phyloP scores from a whole-genome alignment of 2,888 invertebrate genomes.

The Eupithecia subfuscata region DNA sequence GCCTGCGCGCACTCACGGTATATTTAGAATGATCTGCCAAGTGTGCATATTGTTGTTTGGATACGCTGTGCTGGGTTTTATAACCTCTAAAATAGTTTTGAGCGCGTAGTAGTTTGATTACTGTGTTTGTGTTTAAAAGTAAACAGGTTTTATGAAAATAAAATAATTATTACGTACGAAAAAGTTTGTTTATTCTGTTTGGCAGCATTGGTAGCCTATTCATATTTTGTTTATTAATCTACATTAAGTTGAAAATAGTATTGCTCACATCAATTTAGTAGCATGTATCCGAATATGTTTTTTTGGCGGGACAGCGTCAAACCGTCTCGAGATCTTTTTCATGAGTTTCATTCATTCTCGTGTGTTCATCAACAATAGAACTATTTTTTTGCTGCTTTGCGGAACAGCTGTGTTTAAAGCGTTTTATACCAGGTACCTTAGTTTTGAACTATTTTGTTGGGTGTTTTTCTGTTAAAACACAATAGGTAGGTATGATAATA shows the following conservation, averaged over 20 bases:
- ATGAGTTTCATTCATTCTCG: slow-evolving; percentile 37
- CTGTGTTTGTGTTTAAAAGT: background rate
- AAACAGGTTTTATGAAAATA: background rate
- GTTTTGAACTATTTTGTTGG: background rate
- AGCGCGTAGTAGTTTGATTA: slow-evolving; percentile 33
- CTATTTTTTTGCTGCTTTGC: slow-evolving; percentile 9
- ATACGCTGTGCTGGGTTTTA: slow-evolving; percentile 54
- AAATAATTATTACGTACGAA: background rate
- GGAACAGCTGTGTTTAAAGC: slow-evolving; percentile 26
- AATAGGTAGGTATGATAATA: background rate
- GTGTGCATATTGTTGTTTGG: slow-evolving; percentile 70
- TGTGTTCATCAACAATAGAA: slow-evolving; percentile 48
- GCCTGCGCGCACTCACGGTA: slow-evolving; percentile 75
- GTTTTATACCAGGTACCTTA: background rate
- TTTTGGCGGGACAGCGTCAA: slow-evolving; percentile 39
- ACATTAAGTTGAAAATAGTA: background rate
- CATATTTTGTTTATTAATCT: background rate
- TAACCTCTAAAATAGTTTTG: slow-evolving; percentile 59
- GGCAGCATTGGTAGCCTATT: background rate
- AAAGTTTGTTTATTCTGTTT: background rate
- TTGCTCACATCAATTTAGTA: background rate
- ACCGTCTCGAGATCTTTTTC: slow-evolving; percentile 21
- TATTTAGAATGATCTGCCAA: slow-evolving; percentile 80
- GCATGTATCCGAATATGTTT: slow-evolving; percentile 35
- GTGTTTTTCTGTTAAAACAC: background rate